Evolutionary conservation across 2,797 vertebrate genomes (phyloP).

Genomic region (Antrozous pallidus): DNA sequence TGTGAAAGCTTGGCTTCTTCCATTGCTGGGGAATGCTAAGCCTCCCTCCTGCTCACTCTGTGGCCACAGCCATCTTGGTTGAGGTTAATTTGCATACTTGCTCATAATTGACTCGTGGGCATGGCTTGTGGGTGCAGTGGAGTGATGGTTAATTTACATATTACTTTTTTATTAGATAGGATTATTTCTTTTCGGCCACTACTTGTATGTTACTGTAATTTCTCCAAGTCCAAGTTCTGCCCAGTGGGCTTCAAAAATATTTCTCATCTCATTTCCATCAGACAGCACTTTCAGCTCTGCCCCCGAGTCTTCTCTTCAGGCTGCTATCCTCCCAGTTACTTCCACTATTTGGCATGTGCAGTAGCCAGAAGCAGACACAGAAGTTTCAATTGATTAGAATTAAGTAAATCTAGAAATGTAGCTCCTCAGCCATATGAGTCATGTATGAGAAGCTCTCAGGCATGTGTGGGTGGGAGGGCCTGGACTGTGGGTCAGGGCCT

Average conservation of each 20-base stretch:
- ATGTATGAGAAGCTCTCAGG: neutral
- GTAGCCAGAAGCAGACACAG: neutral
- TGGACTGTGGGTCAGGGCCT: neutral
- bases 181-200: neutral
- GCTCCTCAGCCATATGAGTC: neutral
- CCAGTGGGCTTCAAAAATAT: neutral
- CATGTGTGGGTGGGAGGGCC: neutral
- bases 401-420: neutral
- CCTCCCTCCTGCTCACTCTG: too few relatives aligned
- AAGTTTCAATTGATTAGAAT: slow-evolving; percentile 24
- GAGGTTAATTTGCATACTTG: too few relatives aligned
- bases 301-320: neutral
- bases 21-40: too few relatives aligned
- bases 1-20: too few relatives aligned
- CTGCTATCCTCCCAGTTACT: neutral
- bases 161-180: too few relatives aligned
- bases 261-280: neutral
- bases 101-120: too few relatives aligned
- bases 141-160: too few relatives aligned
- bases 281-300: neutral
- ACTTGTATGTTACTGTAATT: neutral
- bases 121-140: too few relatives aligned
- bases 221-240: neutral
- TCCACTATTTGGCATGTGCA: neutral
- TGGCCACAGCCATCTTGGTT: too few relatives aligned